phyloP scores from a whole-genome alignment of 2,113 vertebrate species.

The Serilophus lunatus region DNA sequence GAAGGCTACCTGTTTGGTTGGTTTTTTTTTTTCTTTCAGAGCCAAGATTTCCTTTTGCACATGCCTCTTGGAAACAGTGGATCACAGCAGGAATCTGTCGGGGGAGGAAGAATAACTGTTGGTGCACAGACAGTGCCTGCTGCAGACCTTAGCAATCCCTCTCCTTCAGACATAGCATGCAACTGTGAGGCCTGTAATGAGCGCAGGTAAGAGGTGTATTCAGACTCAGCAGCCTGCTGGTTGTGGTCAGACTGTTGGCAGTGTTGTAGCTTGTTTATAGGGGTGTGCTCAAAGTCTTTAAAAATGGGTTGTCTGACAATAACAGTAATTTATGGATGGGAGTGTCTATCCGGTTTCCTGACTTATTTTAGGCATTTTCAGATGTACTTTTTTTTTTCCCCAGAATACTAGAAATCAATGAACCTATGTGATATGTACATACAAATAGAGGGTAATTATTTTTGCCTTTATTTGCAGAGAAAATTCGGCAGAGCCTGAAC shows the following conservation, averaged over 20 bases:
- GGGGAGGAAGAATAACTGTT: constrained; percentile 79
- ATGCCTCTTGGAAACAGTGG: constrained; percentile 84
- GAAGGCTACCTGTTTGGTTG: neutral
- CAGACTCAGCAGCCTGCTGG: neutral
- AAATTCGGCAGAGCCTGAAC: constrained; percentile 87
- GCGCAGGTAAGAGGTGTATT: constrained; percentile 78
- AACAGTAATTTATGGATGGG: neutral
- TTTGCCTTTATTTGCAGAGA: constrained; percentile 76
- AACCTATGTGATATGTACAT: neutral
- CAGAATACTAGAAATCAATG: neutral
- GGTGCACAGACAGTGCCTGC: constrained; percentile 82
- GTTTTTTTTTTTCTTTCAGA: constrained; percentile 65
- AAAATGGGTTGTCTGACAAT: neutral
- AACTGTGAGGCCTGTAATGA: constrained; percentile 93
- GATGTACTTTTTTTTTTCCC: neutral
- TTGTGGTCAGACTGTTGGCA: neutral
- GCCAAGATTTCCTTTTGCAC: constrained; percentile 93
- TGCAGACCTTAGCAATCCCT: constrained; percentile 77
- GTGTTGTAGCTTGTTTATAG: neutral
- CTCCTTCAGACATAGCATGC: constrained; percentile 82
- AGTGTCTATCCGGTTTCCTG: neutral
- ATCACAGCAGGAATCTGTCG: constrained; percentile 79
- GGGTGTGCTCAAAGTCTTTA: neutral
- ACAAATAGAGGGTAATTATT: neutral
- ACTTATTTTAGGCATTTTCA: neutral